Base-by-base conservation (phyloP, 2,113 vertebrate species). In the Brachirus orientalis region DNA sequence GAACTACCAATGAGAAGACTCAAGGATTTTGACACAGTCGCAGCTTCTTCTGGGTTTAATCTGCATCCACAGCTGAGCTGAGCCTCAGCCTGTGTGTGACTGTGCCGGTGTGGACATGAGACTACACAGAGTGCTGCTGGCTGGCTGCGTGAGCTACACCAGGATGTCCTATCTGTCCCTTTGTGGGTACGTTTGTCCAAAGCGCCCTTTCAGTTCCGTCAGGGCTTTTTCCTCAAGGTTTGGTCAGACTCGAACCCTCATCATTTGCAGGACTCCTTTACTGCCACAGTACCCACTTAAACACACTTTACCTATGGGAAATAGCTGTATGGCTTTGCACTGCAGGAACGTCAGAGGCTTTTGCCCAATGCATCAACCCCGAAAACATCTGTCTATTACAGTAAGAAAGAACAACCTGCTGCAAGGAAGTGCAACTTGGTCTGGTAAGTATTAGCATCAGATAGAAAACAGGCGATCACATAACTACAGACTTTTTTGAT, bases 401-500 rank as follows among this genome's bases (percentile, higher is more conserved):
- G 4, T 7, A 14, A 69, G 44, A 9, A 70, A 67, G 28, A 63
- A 12, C 36, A 62, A 50, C 11, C 61, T 83, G 47, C 62, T 86
- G n/a, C 70, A 28, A 18, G 67, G 40, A 72, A 40, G 19, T n/a
- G n/a, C 73, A 56, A 5, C 72, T 1, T 83, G 63, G 61, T 62
- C 81, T 2, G 87, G 90, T 91, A 69, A 85, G 79, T 22, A 13
- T 18, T 1, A 13, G 3, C 11, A 13, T 41, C 8, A 50, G 7
- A 38, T 35, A 12, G 0, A 5, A n/a, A 14, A 53, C 22, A n/a
- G 61, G 33, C 8, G 60, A n/a, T 37, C 2, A 33, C 41, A 60
- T 10, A 7, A 11, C 18, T 16, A 11, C 56, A 33, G 50, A 3
- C 9, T 28, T 28, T 28, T 28, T 3, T 28, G 28, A 4, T 2